These are phyloP conservation scores for Pemphigus obesinymphae DNA, from an alignment of 1,140 invertebrate genomes.

Conservation along the genomic window DNA sequence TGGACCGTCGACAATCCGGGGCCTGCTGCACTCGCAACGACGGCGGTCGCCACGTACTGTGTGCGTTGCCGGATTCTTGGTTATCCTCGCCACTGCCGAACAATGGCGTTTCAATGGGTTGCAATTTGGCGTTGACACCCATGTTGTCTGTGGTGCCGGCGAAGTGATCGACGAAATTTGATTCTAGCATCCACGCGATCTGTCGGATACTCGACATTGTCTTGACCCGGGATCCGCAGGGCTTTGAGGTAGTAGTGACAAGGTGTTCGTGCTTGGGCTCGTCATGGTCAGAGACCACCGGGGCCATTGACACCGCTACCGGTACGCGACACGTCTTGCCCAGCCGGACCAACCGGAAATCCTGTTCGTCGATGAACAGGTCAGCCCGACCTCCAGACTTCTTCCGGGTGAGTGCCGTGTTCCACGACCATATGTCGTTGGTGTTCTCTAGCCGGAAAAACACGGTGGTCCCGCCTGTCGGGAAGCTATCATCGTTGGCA, in stretches of 20 bases:
- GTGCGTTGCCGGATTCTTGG: no score
- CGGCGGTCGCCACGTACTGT: not conserved
- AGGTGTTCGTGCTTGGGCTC: no score
- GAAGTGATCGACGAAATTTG: conserved; percentile 15
- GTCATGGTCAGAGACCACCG: no score
- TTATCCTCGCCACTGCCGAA: no score
- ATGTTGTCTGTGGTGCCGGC: not conserved
- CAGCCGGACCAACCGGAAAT: not conserved
- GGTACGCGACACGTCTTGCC: not conserved
- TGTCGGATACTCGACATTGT: not conserved
- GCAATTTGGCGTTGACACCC: not conserved
- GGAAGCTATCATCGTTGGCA: not conserved
- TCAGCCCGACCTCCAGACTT: not conserved
- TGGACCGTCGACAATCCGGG: no score
- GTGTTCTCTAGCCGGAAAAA: conserved; percentile 11
- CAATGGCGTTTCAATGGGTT: not conserved
- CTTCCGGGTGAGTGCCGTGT: not conserved
- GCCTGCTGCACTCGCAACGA: not conserved
- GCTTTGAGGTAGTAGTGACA: no score
- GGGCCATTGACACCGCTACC: not conserved
- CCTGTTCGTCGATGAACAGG: not conserved
- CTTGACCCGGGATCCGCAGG: not conserved
- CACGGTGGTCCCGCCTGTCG: not conserved
- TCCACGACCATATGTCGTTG: conserved; percentile 21
- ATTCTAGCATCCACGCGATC: not conserved